Base-by-base conservation (phyloP, 1,140 invertebrate genomes). In the Gryllus bimaculatus region DNA sequence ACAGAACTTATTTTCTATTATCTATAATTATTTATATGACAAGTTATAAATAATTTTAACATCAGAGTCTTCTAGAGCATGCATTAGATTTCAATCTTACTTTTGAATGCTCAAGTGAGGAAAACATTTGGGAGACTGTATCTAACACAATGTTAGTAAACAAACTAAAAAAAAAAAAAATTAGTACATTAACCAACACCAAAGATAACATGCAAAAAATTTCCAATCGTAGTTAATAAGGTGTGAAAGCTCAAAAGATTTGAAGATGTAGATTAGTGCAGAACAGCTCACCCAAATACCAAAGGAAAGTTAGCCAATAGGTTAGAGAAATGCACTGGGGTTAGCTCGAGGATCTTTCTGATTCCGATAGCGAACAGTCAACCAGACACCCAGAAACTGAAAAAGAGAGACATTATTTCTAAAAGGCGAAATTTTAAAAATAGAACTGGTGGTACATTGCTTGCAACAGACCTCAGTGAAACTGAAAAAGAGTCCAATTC, bases 391-490 rank as follows among this genome's bases (percentile, higher is more conserved):
- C 87, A 98, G 90, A 90, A 98, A 96, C 96, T 98, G 93, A 83
- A 91, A 92, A 86, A 84, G 84, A 88, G 81, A 82, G 48, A 85
- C 26, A 78, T n/a, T 73, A 39, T 15, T 13, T 76, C 47, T 90
- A 98, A 96, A 95, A 98, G 96, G 76, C 96, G 97, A 85, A 98
- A 98, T 84, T 96, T 98, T 87, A 98, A 98, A 87, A 99, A 97
- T 48, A 99, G 87, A 80, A 96, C 96, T 83, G 98, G 92, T 78
- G 95, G 94, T 78, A 97, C 97, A 83, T 94, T 18, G 10, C 54
- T 13, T 66, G 54, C 54, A 66, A 66, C 10, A 66, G 90, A 98
- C 97, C 95, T 99, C 96, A 77, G 96, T 97, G 85, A 98, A 98
- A 84, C 96, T 98, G 87, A 98, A 98, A 87, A 99, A 97, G 48